Evolutionary conservation across 2,113 vertebrate genomes (phyloP), one percentile per base, ranked within the genome.

Genomic region (Hucho hucho): DNA sequence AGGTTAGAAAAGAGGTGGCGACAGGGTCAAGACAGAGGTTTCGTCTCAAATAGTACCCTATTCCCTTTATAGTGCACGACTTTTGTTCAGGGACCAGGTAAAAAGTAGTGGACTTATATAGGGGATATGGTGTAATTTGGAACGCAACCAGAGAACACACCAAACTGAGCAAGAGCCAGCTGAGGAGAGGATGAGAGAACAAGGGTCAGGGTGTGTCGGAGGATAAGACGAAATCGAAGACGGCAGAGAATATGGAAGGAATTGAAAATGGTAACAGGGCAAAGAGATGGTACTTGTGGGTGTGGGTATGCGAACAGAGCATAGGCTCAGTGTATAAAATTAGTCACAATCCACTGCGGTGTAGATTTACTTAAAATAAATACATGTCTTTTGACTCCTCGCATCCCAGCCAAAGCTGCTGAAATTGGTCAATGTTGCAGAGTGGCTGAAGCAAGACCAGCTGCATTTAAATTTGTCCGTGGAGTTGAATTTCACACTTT

Each of bases 1-100:
- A 89, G 87, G 89, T 93, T 90, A 93, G 90, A 92, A 86, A 78
- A 85, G 87, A 91, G 83, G 81, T 92, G 76, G 73, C 70, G 87
- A 90, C 82, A 91, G 77, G 84, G 89, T 83, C 76, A 86, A 28
- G 59, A 59, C n/a, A n/a, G 37, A 43, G 18, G n/a, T 0, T 11
- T 11, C 2, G 3, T 53, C 13, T 53, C 49, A 53, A 53, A 63
- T n/a, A 22, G 24, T 12, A 22, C n/a, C 59, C 11, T 63, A 22
- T n/a, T 63, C 20, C 16, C 13, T 16, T 67, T 32, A 32, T 4
- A 28, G 26, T 13, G 29, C 4, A 32, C 14, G 77, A 59, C 70
- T 75, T 76, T 83, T 63, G 24, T 63, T 6, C 20, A 63, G 59
- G 59, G 59, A 22, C 4, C 9, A 2, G 75, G 49, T 53, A 18